Evolutionary conservation across 2,888 invertebrate genomes (phyloP).

Genomic region (Polymixis lichenea): DNA sequence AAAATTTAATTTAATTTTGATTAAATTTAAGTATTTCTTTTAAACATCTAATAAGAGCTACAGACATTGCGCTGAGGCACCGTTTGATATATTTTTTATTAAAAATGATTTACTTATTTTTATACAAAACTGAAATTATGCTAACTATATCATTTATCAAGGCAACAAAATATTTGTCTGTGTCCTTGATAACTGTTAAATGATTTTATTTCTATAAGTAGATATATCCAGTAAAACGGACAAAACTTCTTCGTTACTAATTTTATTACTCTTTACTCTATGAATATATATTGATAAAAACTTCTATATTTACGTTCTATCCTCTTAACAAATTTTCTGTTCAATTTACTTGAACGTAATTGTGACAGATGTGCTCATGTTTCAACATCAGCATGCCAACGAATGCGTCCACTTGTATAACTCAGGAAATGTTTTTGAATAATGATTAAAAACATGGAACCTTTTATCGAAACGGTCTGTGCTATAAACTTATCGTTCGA

Average conservation of each 20-base stretch:
- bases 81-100: too few species aligned
- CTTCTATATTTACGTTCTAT: not conserved
- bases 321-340: not conserved
- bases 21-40: too few species aligned
- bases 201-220: too few species aligned
- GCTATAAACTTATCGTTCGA: not conserved
- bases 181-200: too few species aligned
- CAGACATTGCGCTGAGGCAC: too few species aligned
- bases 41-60: not conserved
- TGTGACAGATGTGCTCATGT: not conserved
- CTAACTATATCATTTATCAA: too few species aligned
- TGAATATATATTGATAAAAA: not conserved
- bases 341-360: not conserved
- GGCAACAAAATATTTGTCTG: too few species aligned
- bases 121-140: too few species aligned
- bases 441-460: not conserved
- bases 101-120: too few species aligned
- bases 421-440: not conserved
- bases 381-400: not conserved
- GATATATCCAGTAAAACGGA: too few species aligned
- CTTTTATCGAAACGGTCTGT: not conserved
- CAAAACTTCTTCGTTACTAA: too few species aligned
- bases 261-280: too few species aligned
- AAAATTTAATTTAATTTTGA: not conserved
- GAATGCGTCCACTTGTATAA: not conserved